These are phyloP conservation scores for Dasysyrphus albostriatus DNA, from an alignment of 2,888 invertebrate genomes.

Conservation along the genomic window DNA sequence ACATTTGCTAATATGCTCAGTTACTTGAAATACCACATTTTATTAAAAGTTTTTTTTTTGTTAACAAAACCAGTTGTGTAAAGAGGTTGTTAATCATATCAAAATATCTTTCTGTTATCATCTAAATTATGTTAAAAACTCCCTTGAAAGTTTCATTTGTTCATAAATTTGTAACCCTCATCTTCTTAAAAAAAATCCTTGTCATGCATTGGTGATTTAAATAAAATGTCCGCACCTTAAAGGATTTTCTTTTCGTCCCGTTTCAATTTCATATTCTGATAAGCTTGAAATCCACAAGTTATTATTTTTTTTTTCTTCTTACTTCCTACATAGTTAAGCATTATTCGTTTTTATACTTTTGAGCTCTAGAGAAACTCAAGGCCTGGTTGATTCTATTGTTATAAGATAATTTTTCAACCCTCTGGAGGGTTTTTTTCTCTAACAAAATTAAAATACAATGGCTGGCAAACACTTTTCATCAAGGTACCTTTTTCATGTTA, in stretches of 20 bases:
- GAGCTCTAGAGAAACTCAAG: background rate
- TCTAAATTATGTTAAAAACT: background rate
- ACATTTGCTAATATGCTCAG: too few relatives aligned
- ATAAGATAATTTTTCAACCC: slow-evolving; percentile 46
- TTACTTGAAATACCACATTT: too few relatives aligned
- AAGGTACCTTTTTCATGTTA: slow-evolving; percentile 31
- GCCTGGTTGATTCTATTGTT: slow-evolving; percentile 18
- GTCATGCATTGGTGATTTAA: slow-evolving; percentile 48
- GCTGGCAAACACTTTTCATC: slow-evolving; percentile 40
- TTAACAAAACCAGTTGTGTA: too few relatives aligned
- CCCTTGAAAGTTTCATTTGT: background rate
- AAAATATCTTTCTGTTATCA: background rate
- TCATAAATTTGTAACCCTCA: background rate
- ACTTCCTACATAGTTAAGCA: background rate
- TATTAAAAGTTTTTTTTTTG: too few relatives aligned
- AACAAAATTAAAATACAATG: slow-evolving; percentile 25
- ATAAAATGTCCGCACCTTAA: slow-evolving; percentile 55
- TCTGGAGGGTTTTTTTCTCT: slow-evolving; percentile 24
- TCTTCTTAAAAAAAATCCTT: background rate
- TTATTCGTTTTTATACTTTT: background rate
- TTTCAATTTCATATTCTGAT: background rate
- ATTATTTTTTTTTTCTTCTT: slow-evolving; percentile 19
- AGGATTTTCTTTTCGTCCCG: background rate
- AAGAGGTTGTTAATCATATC: too few relatives aligned
- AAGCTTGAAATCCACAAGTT: slow-evolving; percentile 46